Evolutionary conservation across 2,113 vertebrate species (phyloP), one percentile per base, ranked within the genome.

Genomic region (Malurus cyaneus): DNA sequence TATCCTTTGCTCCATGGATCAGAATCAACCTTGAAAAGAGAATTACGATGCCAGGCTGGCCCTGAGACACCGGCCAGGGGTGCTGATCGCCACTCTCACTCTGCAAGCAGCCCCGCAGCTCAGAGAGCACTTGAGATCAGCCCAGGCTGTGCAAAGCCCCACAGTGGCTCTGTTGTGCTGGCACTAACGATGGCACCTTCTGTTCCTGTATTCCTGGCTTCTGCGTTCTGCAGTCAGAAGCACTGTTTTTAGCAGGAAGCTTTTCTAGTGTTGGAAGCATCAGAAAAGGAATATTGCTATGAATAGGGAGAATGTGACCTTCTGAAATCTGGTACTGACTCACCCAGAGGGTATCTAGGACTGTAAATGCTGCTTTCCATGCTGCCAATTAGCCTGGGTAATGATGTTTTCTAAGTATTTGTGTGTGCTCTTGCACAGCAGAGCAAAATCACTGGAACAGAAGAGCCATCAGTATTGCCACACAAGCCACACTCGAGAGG

Each of bases 401-500:
- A 62, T 14, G 32, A 59, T 10, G 1, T 18, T 67, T 80, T 29
- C 6, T 0, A 60, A 94, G 29, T 54, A 71, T 42, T 59, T 65
- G 42, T 56, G 31, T 44, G 32, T 8, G 56, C 32, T 88, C 65
- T 82, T 54, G 86, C 89, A 89, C 54, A 59, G 88, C 67, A 69
- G 56, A 92, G 90, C 5, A 9, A 42, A 78, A 91, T 88, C 39
- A 56, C 64, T 16, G 83, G 95, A 91, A 96, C 92, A 96, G 88
- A 96, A 95, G 86, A 96, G 76, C 94, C 97, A 96, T 82, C 29
- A 52, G 6, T 88, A 84, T 60, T 89, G 95, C 67, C 96, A 97
- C 97, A 96, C 96, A 62, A 13, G 31, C 39, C 85, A 81, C 86
- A 74, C 86, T 79, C 9, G 4, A 66, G 77, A 96, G 91, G 88